Evolutionary conservation across 2,888 invertebrate genomes (phyloP), one percentile per base, ranked within the genome.

Genomic region (Torymus texanus): DNA sequence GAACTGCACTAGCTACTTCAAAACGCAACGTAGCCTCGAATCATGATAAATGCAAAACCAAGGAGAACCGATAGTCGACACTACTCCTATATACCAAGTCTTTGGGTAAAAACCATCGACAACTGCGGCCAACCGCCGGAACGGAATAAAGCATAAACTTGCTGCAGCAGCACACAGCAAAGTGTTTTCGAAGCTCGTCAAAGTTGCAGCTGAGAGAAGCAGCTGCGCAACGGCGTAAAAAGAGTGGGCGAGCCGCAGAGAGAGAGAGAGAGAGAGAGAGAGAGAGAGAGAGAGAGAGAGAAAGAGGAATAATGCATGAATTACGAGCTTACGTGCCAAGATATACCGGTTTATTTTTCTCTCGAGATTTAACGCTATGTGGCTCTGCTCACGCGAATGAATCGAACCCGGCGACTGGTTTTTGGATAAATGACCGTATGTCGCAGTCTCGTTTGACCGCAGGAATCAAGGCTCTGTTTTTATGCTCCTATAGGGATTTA

Each of bases 261-360:
- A 14, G 12, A 16, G 16, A 11, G 5, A 24, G 50, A 41, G 58
- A 18, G 16, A 11, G 10, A 1, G 8, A 18, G 53, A 24, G 55
- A 62, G 24, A 61, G 55, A 24, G 55, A 41, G 58, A 18, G 16
- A 11, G 10, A 1, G 8, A 18, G 53, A 24, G 55, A 62, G 24
- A 61, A 55, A 24, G 55, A 68, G 11, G 59, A 63, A 73, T 63
- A 65, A 65, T 73, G 65, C 24, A 73, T 58, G 56, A 74, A 74
- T 74, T 74, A 65, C 65, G n/a, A 56, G 18, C 14, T 65, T 29
- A 56, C 41, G 4, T 29, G 29, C 29, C 29, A 29, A 29, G 29
- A 29, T 29, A 29, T 29, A 29, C 29, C 29, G 29, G 29, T 29
- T 29, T 29, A 29, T n/a, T 14, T 62, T 24, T 24, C n/a, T 24